Base-by-base conservation (phyloP, 2,113 vertebrate genomes). In the Oreochromis niloticus region DNA sequence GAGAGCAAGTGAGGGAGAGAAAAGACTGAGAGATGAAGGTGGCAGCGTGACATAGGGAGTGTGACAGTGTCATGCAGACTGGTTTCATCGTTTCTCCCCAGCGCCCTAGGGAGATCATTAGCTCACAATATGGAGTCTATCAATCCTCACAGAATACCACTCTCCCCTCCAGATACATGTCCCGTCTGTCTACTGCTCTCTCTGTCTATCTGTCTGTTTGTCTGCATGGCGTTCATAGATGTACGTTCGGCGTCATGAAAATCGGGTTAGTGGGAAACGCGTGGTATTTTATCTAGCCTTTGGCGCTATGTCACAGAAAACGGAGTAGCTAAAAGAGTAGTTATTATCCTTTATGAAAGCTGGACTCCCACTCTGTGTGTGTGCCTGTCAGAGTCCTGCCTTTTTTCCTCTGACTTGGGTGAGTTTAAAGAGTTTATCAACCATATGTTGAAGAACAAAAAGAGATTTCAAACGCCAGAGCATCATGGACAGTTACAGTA, bases 41-140 rank as follows among this genome's bases (percentile, higher is more conserved):
- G 92, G 94, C 89, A 90, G 61, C 52, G 80, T 89, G 92, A 90
- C 93, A 93, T 80, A 81, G 92, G 92, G 91, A 92, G 90, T 93
- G 91, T 92, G 92, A 94, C 93, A 92, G 92, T 92, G 94, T 95
- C 94, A 94, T 93, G 94, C 90, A 83, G 90, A 89, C 91, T 95
- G 94, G 93, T 93, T 94, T 95, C 93, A 94, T 93, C 81, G 93
- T 93, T 93, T 91, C 88, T 92, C 89, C 86, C 88, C 87, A 84
- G 90, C 85, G 91, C 95, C 95, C 93, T 63, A 63, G 94, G 94
- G 95, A 95, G 93, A 94, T 96, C 95, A 96, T 96, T 95, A 95
- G 93, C 95, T 95, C 92, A 91, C 94, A 95, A 94, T 95, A 94
- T 93, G 94, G 93, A 95, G 94, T 95, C 94, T 94, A 95, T 95